Evolutionary conservation across 2,113 vertebrate species (phyloP).

Genomic region (Formicarius rufipectus): DNA sequence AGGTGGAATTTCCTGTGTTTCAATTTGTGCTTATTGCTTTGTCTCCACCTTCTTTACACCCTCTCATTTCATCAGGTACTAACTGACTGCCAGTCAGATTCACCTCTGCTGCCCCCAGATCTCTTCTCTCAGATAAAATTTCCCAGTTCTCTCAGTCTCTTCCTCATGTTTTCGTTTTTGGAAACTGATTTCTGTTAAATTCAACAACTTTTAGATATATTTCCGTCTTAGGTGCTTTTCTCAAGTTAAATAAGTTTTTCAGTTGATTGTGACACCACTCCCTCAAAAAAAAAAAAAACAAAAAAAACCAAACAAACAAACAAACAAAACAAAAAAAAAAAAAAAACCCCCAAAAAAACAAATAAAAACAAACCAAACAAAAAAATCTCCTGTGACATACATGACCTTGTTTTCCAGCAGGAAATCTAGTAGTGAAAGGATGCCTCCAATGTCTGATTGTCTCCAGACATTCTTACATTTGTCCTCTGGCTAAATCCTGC

Average conservation of each 20-base stretch:
- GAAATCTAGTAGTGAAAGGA: background rate
- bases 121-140: background rate
- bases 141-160: background rate
- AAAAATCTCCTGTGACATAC: background rate
- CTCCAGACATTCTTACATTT: background rate
- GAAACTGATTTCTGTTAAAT: background rate
- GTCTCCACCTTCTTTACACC: background rate
- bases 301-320: background rate
- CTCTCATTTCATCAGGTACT: background rate
- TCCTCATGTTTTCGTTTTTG: background rate
- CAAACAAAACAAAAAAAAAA: background rate
- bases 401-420: background rate
- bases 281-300: too few relatives aligned
- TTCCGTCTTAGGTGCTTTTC: background rate
- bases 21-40: background rate
- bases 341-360: background rate
- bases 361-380: background rate
- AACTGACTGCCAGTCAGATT: background rate
- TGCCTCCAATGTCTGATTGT: background rate
- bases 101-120: background rate
- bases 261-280: background rate
- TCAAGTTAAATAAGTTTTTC: background rate
- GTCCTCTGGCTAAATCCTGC: background rate
- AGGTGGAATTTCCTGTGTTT: background rate
- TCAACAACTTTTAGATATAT: background rate